Base-by-base conservation (phyloP, 2,113 vertebrate genomes). In the Piliocolobus tephrosceles region DNA sequence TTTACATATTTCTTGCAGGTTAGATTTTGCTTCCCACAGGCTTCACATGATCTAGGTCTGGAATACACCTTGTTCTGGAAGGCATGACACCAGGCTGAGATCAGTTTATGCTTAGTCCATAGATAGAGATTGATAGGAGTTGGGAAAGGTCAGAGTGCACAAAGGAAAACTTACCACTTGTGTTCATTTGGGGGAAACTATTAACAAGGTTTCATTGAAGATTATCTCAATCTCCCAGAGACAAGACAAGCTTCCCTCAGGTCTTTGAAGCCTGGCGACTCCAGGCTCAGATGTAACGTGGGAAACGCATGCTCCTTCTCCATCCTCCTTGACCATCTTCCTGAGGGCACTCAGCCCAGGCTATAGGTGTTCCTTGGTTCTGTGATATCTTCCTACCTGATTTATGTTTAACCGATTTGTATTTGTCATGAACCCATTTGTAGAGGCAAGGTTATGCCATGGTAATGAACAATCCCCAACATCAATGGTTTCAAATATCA, bases 171-270 rank as follows among this genome's bases (percentile, higher is more conserved):
- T 52, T 84, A 25, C 43, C 52, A 75, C 18, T 8, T 86, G 64
- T 96, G 91, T 83, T 81, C 79, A 47, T 45, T 40, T 72, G 70
- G 72, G 86, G 73, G 61, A 70, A 93, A 55, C 78, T 64, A 82
- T 84, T 70, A 93, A 64, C 68, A 66, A 89, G 90, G 27, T 35
- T 91, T 75, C 95, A 52, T 27, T 88, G 87, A 94, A 81, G 45
- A 50, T 81, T 96, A 85, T 96, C 97, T 92, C 75, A 84, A 73
- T 97, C 90, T 90, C 82, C 4, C 50, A 66, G 84, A 95, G 87
- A 97, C 35, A 85, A 94, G 75, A 78, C 35, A 80, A 91, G 90
- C 57, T 43, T 73, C 32, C 22, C 52, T 91, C 89, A 87, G 92
- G 91, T 91, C 93, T 88, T 40, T 76, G 66, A 73, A 47, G 52